Percentiles rank a stretch among this genome's conserved stretches.
These are phyloP conservation scores for Smithornis capensis DNA, from an alignment of 2,113 vertebrate genomes.

Conservation along the genomic window DNA sequence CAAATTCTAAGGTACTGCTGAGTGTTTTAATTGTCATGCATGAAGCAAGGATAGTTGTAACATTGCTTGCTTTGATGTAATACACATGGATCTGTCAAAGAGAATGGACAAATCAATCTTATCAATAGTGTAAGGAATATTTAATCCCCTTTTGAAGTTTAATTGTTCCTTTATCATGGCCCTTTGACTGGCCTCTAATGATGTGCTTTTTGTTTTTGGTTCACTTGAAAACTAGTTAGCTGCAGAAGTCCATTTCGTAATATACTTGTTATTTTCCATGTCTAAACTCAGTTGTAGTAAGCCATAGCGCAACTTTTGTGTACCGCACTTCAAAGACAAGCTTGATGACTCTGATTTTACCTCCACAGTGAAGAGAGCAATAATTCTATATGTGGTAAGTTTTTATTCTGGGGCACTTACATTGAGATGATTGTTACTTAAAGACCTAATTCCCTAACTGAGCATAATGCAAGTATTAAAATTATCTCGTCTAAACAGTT, in stretches of 20 bases:
- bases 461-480: background rate
- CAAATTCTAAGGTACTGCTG: slow-evolving; percentile 90
- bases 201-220: background rate
- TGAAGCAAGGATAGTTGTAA: background rate
- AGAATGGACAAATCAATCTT: background rate
- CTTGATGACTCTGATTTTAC: background rate
- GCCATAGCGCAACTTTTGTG: background rate
- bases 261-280: background rate
- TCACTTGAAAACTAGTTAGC: background rate
- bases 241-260: background rate
- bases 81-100: background rate
- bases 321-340: background rate
- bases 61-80: background rate
- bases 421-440: background rate
- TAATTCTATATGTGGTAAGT: background rate
- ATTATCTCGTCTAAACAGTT: background rate
- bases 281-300: background rate
- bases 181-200: background rate
- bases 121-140: background rate
- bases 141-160: background rate
- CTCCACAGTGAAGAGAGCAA: background rate
- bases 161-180: background rate
- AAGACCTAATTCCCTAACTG: background rate
- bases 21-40: background rate
- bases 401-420: background rate